Conservation (phyloP, 2,113 vertebrate genomes). For the Ailurus styani region DNA sequence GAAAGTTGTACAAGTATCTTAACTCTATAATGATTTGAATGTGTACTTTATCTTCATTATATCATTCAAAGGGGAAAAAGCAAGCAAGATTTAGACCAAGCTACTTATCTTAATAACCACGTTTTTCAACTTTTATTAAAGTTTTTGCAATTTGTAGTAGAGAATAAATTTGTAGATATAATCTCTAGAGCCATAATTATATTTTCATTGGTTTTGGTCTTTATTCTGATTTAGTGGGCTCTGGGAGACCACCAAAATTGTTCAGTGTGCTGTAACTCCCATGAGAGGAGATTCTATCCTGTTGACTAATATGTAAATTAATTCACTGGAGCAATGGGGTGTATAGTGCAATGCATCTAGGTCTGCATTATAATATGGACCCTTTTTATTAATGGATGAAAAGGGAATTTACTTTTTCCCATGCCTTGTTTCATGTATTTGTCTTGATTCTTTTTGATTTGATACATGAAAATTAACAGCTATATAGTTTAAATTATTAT, state of each 20-base stretch:
- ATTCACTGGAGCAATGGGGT: neutral
- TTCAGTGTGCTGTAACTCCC: conserved; percentile 38
- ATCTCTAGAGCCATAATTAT: conserved; percentile 68
- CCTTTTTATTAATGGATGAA: neutral
- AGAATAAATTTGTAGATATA: conserved; percentile 70
- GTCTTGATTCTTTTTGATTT: conserved; percentile 17
- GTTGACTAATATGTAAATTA: neutral
- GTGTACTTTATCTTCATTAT: neutral
- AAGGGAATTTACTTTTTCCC: neutral
- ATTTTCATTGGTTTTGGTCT: conserved; percentile 58
- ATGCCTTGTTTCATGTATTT: neutral
- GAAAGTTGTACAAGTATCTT: conserved; percentile 89
- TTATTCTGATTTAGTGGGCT: conserved; percentile 63
- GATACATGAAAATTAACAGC: conserved; percentile 3
- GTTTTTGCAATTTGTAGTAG: conserved; percentile 63
- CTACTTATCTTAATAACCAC: neutral
- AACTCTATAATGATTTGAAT: conserved; percentile 1
- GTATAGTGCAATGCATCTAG: neutral
- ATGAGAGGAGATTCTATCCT: neutral
- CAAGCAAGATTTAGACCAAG: conserved; percentile 39
- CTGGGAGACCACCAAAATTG: conserved; percentile 61
- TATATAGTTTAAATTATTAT: neutral
- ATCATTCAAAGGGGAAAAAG: neutral
- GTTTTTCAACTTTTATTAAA: conserved; percentile 44
- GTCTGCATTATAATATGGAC: neutral